Conservation (phyloP, 1,140 invertebrate species). For the Helicoverpa armigera region DNA sequence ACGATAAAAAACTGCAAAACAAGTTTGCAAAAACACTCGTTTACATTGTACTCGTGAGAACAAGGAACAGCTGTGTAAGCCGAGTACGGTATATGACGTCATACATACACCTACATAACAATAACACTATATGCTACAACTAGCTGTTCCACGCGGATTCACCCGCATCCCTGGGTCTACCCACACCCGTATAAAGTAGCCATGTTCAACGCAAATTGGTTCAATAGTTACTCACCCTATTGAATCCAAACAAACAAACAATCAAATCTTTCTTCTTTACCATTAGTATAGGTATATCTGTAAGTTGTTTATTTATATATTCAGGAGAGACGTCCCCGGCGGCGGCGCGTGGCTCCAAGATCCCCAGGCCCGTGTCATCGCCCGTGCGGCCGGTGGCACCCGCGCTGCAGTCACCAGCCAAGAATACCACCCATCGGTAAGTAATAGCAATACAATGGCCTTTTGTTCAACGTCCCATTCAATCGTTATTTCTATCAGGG, state of each 20-base stretch:
- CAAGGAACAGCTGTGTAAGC: conserved; percentile 40
- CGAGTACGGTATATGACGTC: background rate
- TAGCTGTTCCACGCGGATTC: too few species aligned
- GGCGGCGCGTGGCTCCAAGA: conserved; percentile 86
- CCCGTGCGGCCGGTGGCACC: conserved; percentile 86
- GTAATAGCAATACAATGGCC: conserved; percentile 53
- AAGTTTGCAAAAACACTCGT: background rate
- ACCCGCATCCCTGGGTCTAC: too few species aligned
- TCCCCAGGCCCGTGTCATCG: conserved; percentile 85
- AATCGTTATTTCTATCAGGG: background rate
- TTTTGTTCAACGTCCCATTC: background rate
- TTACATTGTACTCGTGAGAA: conserved; percentile 22
- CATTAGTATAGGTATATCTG: background rate
- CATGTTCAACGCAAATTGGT: too few species aligned
- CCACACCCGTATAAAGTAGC: too few species aligned
- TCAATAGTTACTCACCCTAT: background rate
- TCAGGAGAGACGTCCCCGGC: conserved; percentile 86
- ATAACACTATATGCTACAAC: too few species aligned
- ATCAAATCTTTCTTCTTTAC: background rate
- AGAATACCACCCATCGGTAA: conserved; percentile 75
- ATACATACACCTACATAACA: background rate
- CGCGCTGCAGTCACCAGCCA: conserved; percentile 74
- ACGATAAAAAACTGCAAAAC: conserved; percentile 16
- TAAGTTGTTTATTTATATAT: conserved; percentile 23
- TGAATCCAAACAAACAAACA: background rate